Conservation (phyloP, 2,797 vertebrate genomes). For the Amblyopsis hoosieri region DNA sequence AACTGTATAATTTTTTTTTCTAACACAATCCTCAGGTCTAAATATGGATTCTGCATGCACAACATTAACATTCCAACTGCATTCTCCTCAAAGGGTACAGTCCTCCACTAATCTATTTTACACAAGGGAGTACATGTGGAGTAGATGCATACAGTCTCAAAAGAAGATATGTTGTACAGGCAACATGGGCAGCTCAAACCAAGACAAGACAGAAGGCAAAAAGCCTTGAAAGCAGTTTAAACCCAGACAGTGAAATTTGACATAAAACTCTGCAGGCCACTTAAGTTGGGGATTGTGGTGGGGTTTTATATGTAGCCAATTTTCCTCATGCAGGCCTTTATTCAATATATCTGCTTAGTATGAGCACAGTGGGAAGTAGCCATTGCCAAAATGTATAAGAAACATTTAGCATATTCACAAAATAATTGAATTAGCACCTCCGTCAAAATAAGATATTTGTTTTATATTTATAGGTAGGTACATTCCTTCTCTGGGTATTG, state of each 20-base stretch:
- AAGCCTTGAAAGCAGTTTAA: slow-evolving; percentile 40
- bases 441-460: background rate
- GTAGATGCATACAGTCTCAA: slow-evolving; percentile 30
- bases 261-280: slow-evolving; percentile 31
- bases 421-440: too few species aligned
- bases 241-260: slow-evolving; percentile 57
- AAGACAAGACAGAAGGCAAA: slow-evolving; percentile 57
- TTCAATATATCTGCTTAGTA: too few species aligned
- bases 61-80: slow-evolving; percentile 43
- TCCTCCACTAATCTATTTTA: slow-evolving; percentile 28
- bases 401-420: too few species aligned
- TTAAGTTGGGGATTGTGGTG: background rate
- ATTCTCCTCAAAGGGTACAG: slow-evolving; percentile 35
- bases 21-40: slow-evolving; percentile 36
- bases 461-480: background rate
- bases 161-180: slow-evolving; percentile 43
- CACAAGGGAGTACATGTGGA: slow-evolving; percentile 28
- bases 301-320: background rate
- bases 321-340: too few species aligned
- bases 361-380: too few species aligned
- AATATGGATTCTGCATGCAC: slow-evolving; percentile 59
- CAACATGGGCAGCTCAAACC: slow-evolving; percentile 31
- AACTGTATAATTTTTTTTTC: background rate
- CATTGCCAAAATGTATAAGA: too few species aligned
- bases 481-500: slow-evolving; percentile 12